Percentiles rank a stretch among this genome's conserved stretches.
phyloP scores from a whole-genome alignment of 2,888 invertebrate species.

The Oxystoma pomonae region DNA sequence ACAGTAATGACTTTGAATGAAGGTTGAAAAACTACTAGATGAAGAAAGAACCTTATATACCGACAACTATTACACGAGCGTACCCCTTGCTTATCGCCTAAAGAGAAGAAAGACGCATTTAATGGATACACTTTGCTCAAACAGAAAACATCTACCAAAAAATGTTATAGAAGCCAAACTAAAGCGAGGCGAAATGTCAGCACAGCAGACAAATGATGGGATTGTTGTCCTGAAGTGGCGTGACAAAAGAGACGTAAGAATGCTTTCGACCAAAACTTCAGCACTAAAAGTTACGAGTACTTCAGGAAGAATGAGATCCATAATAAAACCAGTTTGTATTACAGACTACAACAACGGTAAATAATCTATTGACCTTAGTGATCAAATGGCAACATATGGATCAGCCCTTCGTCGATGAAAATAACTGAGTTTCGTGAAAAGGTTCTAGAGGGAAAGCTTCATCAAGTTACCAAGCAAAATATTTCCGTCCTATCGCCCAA shows the following conservation, averaged over 20 bases:
- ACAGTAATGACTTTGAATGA: conserved; percentile 13
- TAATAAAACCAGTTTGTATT: conserved; percentile 15
- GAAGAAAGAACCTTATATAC: no score
- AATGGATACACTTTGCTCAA: conserved; percentile 23
- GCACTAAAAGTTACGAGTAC: conserved; percentile 6
- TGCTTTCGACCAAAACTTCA: conserved; percentile 19
- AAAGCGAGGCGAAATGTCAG: conserved; percentile 15
- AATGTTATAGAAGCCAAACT: conserved; percentile 18
- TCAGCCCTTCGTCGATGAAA: no score
- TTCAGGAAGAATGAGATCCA: conserved; percentile 12
- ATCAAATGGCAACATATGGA: no score
- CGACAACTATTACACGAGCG: no score
- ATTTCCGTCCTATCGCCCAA: no score
- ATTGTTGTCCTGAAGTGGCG: conserved; percentile 14
- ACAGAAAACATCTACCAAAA: conserved; percentile 18
- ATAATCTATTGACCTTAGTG: no score
- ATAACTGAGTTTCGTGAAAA: no score
- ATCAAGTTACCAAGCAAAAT: no score
- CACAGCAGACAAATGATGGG: conserved; percentile 15
- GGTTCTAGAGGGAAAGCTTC: no score
- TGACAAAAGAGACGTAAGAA: conserved; percentile 15
- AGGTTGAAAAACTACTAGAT: conserved; percentile 21
- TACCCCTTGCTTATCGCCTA: no score
- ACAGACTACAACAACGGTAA: no score
- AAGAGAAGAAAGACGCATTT: no score